Percentiles rank a stretch among this genome's conserved stretches.
phyloP scores from a whole-genome alignment of 2,797 vertebrate species.

The Serranus cabrilla region DNA sequence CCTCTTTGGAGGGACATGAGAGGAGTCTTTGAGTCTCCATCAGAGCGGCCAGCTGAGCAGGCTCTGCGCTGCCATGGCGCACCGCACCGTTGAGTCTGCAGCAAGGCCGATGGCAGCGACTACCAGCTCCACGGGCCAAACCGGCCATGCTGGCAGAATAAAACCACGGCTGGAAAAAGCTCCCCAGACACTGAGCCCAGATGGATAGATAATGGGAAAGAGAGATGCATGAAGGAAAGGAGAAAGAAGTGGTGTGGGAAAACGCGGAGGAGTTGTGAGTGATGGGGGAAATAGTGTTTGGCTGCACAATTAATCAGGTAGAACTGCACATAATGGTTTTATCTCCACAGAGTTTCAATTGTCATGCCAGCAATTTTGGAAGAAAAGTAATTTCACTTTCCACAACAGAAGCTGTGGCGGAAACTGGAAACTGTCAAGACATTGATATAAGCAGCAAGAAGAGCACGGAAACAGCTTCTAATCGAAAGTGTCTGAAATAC shows the following conservation, averaged over 20 bases:
- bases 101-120: constrained; percentile 26
- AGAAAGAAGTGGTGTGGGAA: constrained; percentile 5
- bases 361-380: constrained; percentile 11
- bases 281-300: constrained; percentile 12
- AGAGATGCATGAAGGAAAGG: constrained; percentile 21
- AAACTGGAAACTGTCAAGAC: constrained; percentile 13
- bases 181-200: constrained; percentile 35
- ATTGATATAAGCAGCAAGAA: neutral
- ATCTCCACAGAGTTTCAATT: constrained; percentile 8
- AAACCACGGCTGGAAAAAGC: constrained; percentile 29
- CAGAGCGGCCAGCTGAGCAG: constrained; percentile 27
- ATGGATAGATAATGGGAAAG: constrained; percentile 39
- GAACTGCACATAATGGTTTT: constrained; percentile 7
- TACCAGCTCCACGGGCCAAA: constrained; percentile 44
- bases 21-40: constrained; percentile 58
- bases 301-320: constrained; percentile 37
- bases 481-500: neutral
- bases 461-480: neutral
- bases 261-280: constrained; percentile 4
- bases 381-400: constrained; percentile 12
- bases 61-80: constrained; percentile 15
- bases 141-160: constrained; percentile 65
- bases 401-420: neutral
- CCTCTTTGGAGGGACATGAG: constrained; percentile 64
- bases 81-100: constrained; percentile 33